Percentiles rank a stretch among this genome's conserved stretches.
Conservation (phyloP, 1,140 invertebrate genomes). For the Asobara japonica region DNA sequence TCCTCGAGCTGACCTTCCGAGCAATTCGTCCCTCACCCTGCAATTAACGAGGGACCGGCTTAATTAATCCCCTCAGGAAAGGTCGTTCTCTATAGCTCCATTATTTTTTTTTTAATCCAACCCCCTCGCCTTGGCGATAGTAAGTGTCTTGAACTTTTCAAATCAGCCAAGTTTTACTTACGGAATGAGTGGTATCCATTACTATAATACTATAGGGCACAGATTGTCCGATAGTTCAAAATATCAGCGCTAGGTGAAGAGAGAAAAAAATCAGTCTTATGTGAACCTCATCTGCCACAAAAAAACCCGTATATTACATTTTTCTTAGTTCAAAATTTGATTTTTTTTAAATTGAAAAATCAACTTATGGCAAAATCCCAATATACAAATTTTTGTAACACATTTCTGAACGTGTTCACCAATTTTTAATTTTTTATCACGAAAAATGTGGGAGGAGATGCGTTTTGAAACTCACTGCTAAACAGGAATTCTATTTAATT, state of each 20-base stretch:
- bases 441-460: too few species aligned
- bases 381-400: too few species aligned
- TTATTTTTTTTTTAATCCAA: constrained; percentile 2
- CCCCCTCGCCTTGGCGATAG: not conserved
- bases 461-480: too few species aligned
- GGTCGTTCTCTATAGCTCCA: constrained; percentile 10
- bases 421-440: too few species aligned
- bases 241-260: not conserved
- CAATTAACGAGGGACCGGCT: constrained; percentile 26
- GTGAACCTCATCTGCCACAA: too few species aligned
- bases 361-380: too few species aligned
- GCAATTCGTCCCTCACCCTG: not conserved
- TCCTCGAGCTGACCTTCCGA: constrained; percentile 4
- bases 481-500: too few species aligned
- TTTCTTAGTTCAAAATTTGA: too few species aligned
- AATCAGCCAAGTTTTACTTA: constrained; percentile 34
- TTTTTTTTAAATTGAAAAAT: too few species aligned
- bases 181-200: constrained; percentile 5
- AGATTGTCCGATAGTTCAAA: constrained; percentile 5
- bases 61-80: constrained; percentile 27
- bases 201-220: constrained; percentile 25
- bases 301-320: too few species aligned
- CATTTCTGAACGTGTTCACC: too few species aligned
- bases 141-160: constrained; percentile 32
- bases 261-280: not conserved